phyloP scores from a whole-genome alignment of 1,140 invertebrate genomes.

The Drosophila arawakana region DNA sequence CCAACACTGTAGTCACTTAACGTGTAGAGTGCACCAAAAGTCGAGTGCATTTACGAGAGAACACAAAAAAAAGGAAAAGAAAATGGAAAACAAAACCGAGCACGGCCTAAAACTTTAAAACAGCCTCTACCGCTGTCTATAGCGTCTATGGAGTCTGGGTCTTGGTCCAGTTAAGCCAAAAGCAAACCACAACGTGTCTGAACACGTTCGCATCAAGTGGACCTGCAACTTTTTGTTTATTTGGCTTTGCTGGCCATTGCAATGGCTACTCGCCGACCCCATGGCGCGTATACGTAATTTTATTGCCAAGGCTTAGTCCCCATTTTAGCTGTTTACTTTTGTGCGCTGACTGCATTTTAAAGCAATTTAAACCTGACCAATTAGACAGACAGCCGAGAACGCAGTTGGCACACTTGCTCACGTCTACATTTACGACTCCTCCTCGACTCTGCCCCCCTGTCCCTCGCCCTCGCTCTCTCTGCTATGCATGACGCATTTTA shows the following conservation, averaged over 20 bases:
- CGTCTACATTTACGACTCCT: constrained; percentile 4
- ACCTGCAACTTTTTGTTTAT: constrained; percentile 68
- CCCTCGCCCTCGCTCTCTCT: constrained; percentile 4
- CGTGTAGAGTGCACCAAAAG: constrained; percentile 55
- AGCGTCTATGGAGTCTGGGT: constrained; percentile 20
- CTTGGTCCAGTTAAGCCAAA: not conserved
- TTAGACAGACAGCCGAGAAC: constrained; percentile 44
- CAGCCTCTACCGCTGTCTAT: not conserved
- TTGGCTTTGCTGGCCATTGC: constrained; percentile 55
- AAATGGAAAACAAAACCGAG: constrained; percentile 51
- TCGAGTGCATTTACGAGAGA: constrained; percentile 35
- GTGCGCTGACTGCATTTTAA: constrained; percentile 49
- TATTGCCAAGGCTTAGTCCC: constrained; percentile 54
- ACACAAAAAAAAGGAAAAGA: not conserved
- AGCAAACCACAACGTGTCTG: constrained; percentile 52
- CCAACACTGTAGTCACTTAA: constrained; percentile 30
- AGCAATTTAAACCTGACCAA: constrained; percentile 61
- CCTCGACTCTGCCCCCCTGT: not conserved
- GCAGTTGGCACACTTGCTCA: constrained; percentile 9
- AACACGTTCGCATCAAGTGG: constrained; percentile 66
- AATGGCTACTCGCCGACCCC: constrained; percentile 17
- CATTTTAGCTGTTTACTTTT: constrained; percentile 59
- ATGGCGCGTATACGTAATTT: constrained; percentile 68
- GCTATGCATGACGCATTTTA: constrained; percentile 65
- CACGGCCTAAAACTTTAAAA: constrained; percentile 59